Evolutionary conservation across 2,113 vertebrate species (phyloP), one percentile per base, ranked within the genome.

Genomic region (Otolemur garnettii): DNA sequence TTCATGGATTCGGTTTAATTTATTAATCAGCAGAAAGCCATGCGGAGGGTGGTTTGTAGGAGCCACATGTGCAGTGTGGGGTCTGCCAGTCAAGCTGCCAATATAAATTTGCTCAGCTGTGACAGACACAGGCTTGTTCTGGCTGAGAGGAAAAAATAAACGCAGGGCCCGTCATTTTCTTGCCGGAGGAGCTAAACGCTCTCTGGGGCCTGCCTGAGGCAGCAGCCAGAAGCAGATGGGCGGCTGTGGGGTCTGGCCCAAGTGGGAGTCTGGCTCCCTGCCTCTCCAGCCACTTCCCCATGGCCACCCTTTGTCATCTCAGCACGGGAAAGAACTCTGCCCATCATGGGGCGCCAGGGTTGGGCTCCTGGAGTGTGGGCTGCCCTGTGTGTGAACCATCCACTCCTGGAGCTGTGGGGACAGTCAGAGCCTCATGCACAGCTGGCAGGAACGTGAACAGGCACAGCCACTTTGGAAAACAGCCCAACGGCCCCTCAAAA

Each of bases 391-490:
- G 3, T 4, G 22, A 5, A 24, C 60, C 60, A 3, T 62, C 21
- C 21, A 1, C 60, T 9, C 19, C 66, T 7, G 10, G 69, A 38
- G 15, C 35, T 28, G 42, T 60, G 18, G 21, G 59, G 59, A 50
- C 18, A 7, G 59, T 1, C 1, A n/a, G 71, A 78, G 14, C 11
- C 21, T 33, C 7, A 0, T 2, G 0, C 28, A 1, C 0, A 3
- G 59, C 82, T 9, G 57, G 7, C 7, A 1, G 33, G 59, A 24
- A 7, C 0, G 7, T 2, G 2, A 21, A 33, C 12, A 0, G 15
- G 21, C 0, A 13, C 30, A 0, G 42, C 26, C 19, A 0, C 81
- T 45, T 5, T 1, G 19, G 21, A 10, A 4, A 12, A 18, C 5
- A 2, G 45, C 1, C 45, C 2, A 7, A 24, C 38, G 0, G 50